Base-by-base conservation (phyloP, 2,113 vertebrate genomes). In the Stomatorhinus ivindoensis region DNA sequence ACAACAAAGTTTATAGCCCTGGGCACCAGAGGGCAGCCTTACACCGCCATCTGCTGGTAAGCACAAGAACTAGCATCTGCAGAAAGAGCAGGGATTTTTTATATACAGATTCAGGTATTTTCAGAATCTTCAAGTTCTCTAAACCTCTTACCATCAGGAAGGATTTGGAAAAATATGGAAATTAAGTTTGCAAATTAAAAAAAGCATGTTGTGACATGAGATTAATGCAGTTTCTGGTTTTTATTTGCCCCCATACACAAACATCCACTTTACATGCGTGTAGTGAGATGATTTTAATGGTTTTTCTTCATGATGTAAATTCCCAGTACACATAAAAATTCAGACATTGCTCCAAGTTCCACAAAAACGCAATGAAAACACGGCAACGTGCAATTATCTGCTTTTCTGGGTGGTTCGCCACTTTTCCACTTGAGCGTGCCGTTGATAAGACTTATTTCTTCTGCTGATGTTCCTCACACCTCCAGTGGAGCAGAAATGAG, bases 21-120 rank as follows among this genome's bases (percentile, higher is more conserved):
- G 24, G 61, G 65, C 84, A n/a, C 4, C n/a, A 4, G 7, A 35
- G 19, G 44, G 39, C 69, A 8, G 88, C 27, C 83, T 61, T 87
- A 48, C 27, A 89, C 50, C 61, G 90, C 82, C 88, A 87, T 42
- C 90, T 50, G 84, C 48, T 87, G 90, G 83, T 39, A 7, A 15
- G 15, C n/a, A 8, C 31, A 35, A 31, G 76, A 1, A 85, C 15
- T 65, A n/a, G 1, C 69, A 82, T 15, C 15, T 42, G 13, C 39
- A 24, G 61, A n/a, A 65, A 73, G 6, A 2, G 24, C 24, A 44
- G 65, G 5, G 15, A 31, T 69, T 73, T 73, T 39, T 19, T 69
- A n/a, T n/a, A 4, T 5, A 44, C 21, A 17, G 76, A 88, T 42
- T 65, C 44, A 31, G 46, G 19, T 35, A 83, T 15, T 89, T 82